Conservation (phyloP, 2,113 vertebrate genomes). For the Tychaedon coryphoeus region DNA sequence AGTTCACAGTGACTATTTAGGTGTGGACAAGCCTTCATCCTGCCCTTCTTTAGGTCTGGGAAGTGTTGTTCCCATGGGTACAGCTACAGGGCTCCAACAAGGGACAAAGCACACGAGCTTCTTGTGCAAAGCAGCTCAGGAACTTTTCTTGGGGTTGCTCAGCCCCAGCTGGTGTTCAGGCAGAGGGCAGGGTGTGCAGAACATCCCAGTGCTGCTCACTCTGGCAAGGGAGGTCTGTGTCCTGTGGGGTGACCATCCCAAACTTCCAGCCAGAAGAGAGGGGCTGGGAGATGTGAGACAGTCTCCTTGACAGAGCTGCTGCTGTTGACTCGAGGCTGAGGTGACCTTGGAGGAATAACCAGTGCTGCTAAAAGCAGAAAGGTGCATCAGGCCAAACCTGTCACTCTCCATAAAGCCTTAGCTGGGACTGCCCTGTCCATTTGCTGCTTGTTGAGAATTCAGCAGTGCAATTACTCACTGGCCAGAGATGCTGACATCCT, state of each 20-base stretch:
- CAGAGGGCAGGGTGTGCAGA: not conserved
- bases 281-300: not conserved
- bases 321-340: not conserved
- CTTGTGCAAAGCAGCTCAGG: not conserved
- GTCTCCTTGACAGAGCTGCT: not conserved
- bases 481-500: not conserved
- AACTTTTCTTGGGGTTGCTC: not conserved
- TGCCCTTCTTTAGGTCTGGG: not conserved
- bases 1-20: not conserved
- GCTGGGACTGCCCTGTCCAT: not conserved
- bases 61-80: not conserved
- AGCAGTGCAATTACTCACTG: not conserved
- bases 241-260: not conserved
- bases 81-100: not conserved
- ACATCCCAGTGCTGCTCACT: not conserved
- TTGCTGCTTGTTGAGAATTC: not conserved
- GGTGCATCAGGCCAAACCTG: not conserved
- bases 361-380: not conserved
- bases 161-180: not conserved
- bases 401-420: not conserved
- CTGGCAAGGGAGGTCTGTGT: not conserved
- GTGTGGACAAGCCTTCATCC: not conserved
- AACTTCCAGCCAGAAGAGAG: not conserved
- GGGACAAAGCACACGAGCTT: not conserved
- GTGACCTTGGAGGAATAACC: not conserved